phyloP scores from a whole-genome alignment of 2,113 vertebrate genomes.

The Calyptommatus sinebrachiatus region DNA sequence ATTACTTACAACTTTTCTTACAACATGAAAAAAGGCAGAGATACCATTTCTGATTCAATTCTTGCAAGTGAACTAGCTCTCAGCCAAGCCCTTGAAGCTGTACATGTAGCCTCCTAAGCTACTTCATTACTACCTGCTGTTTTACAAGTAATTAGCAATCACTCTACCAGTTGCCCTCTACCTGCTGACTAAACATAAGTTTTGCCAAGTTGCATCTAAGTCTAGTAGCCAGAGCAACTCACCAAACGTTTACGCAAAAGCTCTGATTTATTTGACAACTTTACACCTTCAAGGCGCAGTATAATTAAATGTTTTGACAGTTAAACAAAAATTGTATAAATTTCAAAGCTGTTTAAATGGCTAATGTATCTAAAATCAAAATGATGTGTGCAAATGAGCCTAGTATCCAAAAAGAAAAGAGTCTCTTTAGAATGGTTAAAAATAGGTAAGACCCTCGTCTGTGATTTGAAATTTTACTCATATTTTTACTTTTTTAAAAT shows the following conservation, averaged over 20 bases:
- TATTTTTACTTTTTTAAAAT: neutral
- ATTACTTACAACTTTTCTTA: neutral
- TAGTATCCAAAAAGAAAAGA: slow-evolving; percentile 44
- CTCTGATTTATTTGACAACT: slow-evolving; percentile 86
- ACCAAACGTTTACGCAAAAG: slow-evolving; percentile 76
- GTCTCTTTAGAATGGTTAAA: slow-evolving; percentile 51
- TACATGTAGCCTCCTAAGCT: slow-evolving; percentile 18
- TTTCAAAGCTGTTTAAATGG: slow-evolving; percentile 74
- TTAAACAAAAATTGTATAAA: slow-evolving; percentile 82
- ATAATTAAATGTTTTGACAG: slow-evolving; percentile 87
- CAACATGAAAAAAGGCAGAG: neutral
- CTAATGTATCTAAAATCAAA: slow-evolving; percentile 71
- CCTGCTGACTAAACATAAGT: slow-evolving; percentile 75
- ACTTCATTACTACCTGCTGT: slow-evolving; percentile 72
- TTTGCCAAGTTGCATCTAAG: slow-evolving; percentile 63
- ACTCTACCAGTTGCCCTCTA: slow-evolving; percentile 66
- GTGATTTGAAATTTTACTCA: slow-evolving; percentile 5
- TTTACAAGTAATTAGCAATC: slow-evolving; percentile 76
- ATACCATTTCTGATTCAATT: neutral
- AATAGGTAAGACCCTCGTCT: slow-evolving; percentile 45
- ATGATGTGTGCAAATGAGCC: slow-evolving; percentile 49
- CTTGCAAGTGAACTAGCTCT: neutral
- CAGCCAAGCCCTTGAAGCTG: slow-evolving; percentile 34
- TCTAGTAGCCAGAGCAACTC: slow-evolving; percentile 75
- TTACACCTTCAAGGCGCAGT: slow-evolving; percentile 81